Conservation (phyloP, 2,888 invertebrate genomes). For the Seladonia tumulorum region DNA sequence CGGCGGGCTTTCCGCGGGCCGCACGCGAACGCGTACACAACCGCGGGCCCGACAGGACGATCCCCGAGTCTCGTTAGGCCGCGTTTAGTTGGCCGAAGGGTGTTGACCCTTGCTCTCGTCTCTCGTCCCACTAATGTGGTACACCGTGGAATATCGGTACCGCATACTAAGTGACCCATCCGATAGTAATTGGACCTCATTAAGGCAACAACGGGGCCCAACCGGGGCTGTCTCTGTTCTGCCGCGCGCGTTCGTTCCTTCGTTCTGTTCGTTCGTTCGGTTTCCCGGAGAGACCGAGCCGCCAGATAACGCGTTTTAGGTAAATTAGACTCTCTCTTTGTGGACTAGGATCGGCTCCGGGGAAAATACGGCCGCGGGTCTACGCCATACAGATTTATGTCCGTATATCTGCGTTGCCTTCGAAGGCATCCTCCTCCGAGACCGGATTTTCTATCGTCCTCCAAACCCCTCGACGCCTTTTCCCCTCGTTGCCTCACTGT, state of each 20-base stretch:
- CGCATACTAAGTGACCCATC: constrained; percentile 80
- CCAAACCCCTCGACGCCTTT: neutral
- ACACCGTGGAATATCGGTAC: constrained; percentile 77
- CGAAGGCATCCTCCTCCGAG: constrained; percentile 30
- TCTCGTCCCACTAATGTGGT: constrained; percentile 72
- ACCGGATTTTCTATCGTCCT: constrained; percentile 28
- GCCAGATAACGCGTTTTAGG: constrained; percentile 75
- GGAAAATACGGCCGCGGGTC: constrained; percentile 42
- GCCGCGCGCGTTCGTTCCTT: constrained; percentile 43
- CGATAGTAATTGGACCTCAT: constrained; percentile 81
- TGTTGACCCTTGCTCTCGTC: constrained; percentile 77
- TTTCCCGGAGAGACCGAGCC: constrained; percentile 61
- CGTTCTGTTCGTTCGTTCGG: constrained; percentile 20
- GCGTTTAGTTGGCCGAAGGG: constrained; percentile 62
- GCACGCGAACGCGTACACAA: constrained; percentile 47
- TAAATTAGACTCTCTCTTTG: constrained; percentile 73
- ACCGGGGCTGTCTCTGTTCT: constrained; percentile 67
- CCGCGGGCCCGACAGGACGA: constrained; percentile 41
- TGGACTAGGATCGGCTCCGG: constrained; percentile 46
- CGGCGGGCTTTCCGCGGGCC: constrained; percentile 61
- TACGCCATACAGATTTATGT: constrained; percentile 51
- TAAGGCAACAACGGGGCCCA: constrained; percentile 77
- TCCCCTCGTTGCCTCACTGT: neutral
- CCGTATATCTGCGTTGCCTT: constrained; percentile 38
- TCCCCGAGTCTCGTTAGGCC: constrained; percentile 68